Base-by-base conservation (phyloP, 2,113 vertebrate species). In the Procapra przewalskii region DNA sequence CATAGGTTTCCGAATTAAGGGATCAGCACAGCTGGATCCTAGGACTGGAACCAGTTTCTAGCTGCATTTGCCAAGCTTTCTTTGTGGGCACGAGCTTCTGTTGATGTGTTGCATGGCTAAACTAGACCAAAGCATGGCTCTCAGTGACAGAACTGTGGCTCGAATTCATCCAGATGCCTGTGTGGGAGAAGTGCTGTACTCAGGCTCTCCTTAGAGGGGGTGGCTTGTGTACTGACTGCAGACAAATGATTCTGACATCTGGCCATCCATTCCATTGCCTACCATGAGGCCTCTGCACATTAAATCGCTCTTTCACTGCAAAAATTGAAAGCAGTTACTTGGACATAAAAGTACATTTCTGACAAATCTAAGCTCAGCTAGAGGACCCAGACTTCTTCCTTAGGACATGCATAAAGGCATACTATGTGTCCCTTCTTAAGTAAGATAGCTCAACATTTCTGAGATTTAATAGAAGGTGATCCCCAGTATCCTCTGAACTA, bases 251-350 rank as follows among this genome's bases (percentile, higher is more conserved):
- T 83, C 67, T 95, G 86, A 60, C 95, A 95, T 96, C 96, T 97
- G 96, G 55, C 60, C 45, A 33, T 91, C n/a, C 87, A 48, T 95
- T 98, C 83, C 86, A 23, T 45, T 55, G 60, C 62, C 93, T 97
- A 67, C 81, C 98, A 91, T 33, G 82, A 98, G 94, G 84, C 29
- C 5, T 95, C 55, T 94, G 90, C 48, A 52, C 91, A 91, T 95
- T 91, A 97, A 98, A 97, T 95, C 89, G 71, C 19, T 96, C 96
- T 97, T 71, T 94, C 91, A 43, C 92, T 97, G 89, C 40, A 94
- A 45, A 98, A 91, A 57, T 88, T 55, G 86, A 95, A 91, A 96
- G 27, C 86, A 98, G 54, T 82, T 62, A 92, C 75, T 85, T 98
- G 90, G 84, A 88, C 64, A 94, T 98, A 84, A 95, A 75, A 29